Base-by-base conservation (phyloP, 1,140 invertebrate species). In the Lepidurus packardi region DNA sequence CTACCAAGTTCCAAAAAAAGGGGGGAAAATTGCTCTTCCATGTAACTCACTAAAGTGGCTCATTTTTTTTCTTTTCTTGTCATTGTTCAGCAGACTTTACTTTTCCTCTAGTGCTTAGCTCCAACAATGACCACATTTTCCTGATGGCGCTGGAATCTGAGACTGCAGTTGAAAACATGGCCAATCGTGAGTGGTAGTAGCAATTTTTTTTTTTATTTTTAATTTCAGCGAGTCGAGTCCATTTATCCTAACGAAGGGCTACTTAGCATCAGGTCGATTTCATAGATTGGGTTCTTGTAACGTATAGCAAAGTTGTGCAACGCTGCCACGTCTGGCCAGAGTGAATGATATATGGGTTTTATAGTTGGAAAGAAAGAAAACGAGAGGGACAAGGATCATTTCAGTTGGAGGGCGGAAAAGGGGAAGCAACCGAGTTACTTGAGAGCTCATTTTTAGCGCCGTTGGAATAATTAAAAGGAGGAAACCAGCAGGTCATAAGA, bases 401-500 rank as follows among this genome's bases (percentile, higher is more conserved):
- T 65, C 53, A 65, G 21, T 65, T 65, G 16, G 53, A 65, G 53
- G 53, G 53, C 53, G 8, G 53, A 65, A 65, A 65, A 65, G 21
- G 9, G 13, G 53, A 16, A 65, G 53, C 21, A 65, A 65, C 53
- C 53, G 21, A 7, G 53, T 65, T 65, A 65, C 16, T 21, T 21
- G 16, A 21, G 21, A 65, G 16, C 21, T 65, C 53, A 65, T 65
- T 65, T 65, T 65, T 65, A 16, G 53, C 53, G 0, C 53, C 21
- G 53, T 65, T 65, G n/a, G 53, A 21, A 65, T 65, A n/a, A 16
- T 65, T 9, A 21, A 65, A 65, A 65, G 21, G 53, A 65, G 21
- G 53, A 21, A 65, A 65, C 53, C 53, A 65, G 53, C 53, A 21
- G 53, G 53, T 65, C 53, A 65, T 65, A 65, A 65, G 11, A 65